phyloP scores from a whole-genome alignment of 2,888 invertebrate species.

The Nesidiocoris tenuis region DNA sequence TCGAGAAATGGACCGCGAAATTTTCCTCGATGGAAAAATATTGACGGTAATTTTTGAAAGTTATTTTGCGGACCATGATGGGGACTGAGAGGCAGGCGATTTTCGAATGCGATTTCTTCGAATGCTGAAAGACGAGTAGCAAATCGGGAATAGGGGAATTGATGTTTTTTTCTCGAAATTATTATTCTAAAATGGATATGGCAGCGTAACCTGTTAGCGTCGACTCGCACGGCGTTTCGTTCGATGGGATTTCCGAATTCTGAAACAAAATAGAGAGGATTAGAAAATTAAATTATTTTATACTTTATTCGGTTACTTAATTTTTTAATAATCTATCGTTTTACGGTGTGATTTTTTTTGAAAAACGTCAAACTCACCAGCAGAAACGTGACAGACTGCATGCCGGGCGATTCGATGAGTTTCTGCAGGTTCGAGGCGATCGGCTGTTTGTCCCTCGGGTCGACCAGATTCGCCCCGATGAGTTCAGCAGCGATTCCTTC shows the following conservation, averaged over 20 bases:
- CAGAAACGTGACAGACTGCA: constrained; percentile 83
- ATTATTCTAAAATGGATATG: constrained; percentile 84
- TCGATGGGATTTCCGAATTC: constrained; percentile 68
- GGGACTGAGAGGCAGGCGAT: too few relatives aligned
- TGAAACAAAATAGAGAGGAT: constrained; percentile 52
- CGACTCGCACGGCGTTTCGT: constrained; percentile 89
- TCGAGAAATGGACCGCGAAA: too few relatives aligned
- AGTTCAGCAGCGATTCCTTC: constrained; percentile 93
- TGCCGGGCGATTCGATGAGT: constrained; percentile 64
- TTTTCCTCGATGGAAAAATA: too few relatives aligned
- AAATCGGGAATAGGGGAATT: neutral
- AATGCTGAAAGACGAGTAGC: neutral
- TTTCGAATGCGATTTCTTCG: too few relatives aligned
- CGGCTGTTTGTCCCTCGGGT: constrained; percentile 85
- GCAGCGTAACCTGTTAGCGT: constrained; percentile 96
- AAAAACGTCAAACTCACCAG: too few relatives aligned
- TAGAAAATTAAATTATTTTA: too few relatives aligned
- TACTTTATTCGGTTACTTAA: too few relatives aligned
- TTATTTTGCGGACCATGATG: too few relatives aligned
- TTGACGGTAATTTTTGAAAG: too few relatives aligned
- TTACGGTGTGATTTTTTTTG: too few relatives aligned
- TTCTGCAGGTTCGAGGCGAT: constrained; percentile 91
- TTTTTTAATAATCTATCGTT: too few relatives aligned
- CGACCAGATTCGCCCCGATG: constrained; percentile 92
- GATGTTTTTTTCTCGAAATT: neutral